Conservation (phyloP, 2,113 vertebrate genomes). For the Planiliza haematocheilus region DNA sequence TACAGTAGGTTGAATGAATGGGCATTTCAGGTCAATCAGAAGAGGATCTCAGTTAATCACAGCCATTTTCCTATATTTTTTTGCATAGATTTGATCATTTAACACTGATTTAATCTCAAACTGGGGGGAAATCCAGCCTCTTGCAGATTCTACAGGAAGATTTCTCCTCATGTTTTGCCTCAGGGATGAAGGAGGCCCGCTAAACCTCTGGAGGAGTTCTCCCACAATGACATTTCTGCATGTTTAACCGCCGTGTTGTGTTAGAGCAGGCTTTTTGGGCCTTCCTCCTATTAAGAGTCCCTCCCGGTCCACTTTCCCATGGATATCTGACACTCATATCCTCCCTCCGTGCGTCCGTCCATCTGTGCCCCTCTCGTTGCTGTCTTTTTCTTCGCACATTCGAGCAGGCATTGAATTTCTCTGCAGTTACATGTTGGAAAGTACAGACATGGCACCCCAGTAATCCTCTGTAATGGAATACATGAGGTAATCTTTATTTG, state of each 20-base stretch:
- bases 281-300: slow-evolving; percentile 49
- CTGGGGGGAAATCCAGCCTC: background rate
- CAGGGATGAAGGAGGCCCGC: background rate
- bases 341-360: slow-evolving; percentile 49
- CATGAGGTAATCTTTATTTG: slow-evolving; percentile 23
- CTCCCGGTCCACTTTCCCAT: slow-evolving; percentile 73
- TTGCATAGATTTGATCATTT: too few species aligned
- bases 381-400: slow-evolving; percentile 17
- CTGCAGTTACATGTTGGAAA: slow-evolving; percentile 29
- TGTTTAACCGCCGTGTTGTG: slow-evolving; percentile 37
- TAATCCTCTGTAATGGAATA: slow-evolving; percentile 46
- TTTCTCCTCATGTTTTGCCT: background rate
- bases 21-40: slow-evolving; percentile 12
- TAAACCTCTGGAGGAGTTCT: slow-evolving; percentile 25
- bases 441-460: slow-evolving; percentile 11
- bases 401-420: slow-evolving; percentile 37
- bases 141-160: background rate
- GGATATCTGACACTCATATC: slow-evolving; percentile 66
- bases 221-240: slow-evolving; percentile 43
- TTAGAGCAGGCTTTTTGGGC: slow-evolving; percentile 32
- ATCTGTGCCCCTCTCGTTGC: background rate
- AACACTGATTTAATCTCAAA: too few species aligned
- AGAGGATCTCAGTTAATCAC: background rate
- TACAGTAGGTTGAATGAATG: background rate
- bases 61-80: too few species aligned